These are phyloP conservation scores for Origma solitaria DNA, from an alignment of 2,113 vertebrate species.

Conservation along the genomic window DNA sequence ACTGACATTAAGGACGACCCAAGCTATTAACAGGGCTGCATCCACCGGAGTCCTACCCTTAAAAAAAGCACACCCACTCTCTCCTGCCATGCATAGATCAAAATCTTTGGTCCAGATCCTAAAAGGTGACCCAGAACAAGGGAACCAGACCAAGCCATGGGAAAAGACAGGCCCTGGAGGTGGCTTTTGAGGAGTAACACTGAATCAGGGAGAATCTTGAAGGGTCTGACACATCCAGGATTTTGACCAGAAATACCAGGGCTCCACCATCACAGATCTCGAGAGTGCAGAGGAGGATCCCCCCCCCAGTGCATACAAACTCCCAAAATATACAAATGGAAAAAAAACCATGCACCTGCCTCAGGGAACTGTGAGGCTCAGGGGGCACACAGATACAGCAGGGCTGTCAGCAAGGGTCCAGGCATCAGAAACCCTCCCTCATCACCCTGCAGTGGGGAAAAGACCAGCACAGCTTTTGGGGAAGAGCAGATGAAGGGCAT, in stretches of 20 bases:
- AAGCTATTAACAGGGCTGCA: not conserved
- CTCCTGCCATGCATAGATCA: not conserved
- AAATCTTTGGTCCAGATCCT: not conserved
- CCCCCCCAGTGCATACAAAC: fast-evolving
- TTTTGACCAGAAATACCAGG: not conserved
- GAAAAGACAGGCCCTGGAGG: not conserved
- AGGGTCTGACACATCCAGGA: not conserved
- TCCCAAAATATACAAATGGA: not conserved
- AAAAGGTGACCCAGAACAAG: not conserved
- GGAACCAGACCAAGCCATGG: not conserved
- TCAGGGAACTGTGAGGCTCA: not conserved
- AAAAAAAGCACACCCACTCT: not conserved
- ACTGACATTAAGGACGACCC: not conserved
- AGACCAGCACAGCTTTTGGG: not conserved
- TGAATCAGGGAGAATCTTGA: not conserved
- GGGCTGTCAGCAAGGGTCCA: not conserved
- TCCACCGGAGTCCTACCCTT: not conserved
- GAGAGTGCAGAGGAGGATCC: not conserved
- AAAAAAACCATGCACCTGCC: not conserved
- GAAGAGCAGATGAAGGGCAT: not conserved
- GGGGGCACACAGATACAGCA: fast-evolving
- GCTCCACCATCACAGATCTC: not conserved
- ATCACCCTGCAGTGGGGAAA: fast-evolving
- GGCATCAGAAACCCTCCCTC: not conserved
- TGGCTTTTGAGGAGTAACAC: not conserved